Evolutionary conservation across 2,888 invertebrate species (phyloP).

Genomic region (Balanococcus diminutus): DNA sequence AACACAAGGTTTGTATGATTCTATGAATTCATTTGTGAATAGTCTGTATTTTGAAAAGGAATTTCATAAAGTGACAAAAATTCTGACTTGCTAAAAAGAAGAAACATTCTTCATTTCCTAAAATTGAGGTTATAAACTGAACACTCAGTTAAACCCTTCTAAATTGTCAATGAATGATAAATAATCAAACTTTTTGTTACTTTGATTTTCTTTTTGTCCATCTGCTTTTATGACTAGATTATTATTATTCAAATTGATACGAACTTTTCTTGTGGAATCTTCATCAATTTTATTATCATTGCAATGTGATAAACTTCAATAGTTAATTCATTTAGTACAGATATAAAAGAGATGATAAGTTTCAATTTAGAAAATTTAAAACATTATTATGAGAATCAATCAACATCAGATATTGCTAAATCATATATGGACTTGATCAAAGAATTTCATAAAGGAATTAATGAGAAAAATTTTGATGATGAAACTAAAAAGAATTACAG

Average conservation of each 20-base stretch:
- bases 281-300: constrained; percentile 38
- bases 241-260: no score
- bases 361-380: constrained; percentile 43
- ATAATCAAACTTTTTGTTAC: constrained; percentile 4
- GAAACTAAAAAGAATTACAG: constrained; percentile 30
- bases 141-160: constrained; percentile 29
- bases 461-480: constrained; percentile 37
- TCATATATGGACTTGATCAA: constrained; percentile 21
- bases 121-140: constrained; percentile 30
- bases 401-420: constrained; percentile 34
- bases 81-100: constrained; percentile 22
- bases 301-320: constrained; percentile 45
- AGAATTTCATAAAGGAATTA: constrained; percentile 24
- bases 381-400: constrained; percentile 36
- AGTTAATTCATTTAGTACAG: constrained; percentile 35
- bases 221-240: no score
- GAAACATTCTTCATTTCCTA: constrained; percentile 29
- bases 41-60: constrained; percentile 23
- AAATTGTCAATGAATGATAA: constrained; percentile 15
- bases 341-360: constrained; percentile 44
- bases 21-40: constrained; percentile 26
- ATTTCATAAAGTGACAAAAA: neutral
- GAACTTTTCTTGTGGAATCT: constrained; percentile 9
- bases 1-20: constrained; percentile 44
- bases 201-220: constrained; percentile 22